Percentiles rank a stretch among this genome's conserved stretches.
Evolutionary conservation across 1,140 invertebrate species (phyloP).

Genomic region (Schlechtendalia chinensis): DNA sequence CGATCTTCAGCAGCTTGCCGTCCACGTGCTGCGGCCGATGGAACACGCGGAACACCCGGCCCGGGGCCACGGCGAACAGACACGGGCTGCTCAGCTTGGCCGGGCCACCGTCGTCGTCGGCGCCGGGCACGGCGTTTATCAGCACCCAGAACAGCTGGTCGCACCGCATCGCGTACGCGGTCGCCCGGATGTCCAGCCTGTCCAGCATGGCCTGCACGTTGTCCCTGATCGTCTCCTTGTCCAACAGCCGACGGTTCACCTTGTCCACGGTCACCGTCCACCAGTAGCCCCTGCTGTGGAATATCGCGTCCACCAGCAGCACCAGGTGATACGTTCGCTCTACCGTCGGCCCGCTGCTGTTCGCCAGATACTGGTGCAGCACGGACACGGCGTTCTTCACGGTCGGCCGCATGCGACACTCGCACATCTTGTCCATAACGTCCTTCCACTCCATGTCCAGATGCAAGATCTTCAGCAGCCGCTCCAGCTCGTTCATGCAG

Average conservation of each 20-base stretch:
- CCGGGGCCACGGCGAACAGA: constrained; percentile 10
- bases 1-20: not conserved
- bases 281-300: constrained; percentile 21
- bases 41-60: constrained; percentile 20
- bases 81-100: not conserved
- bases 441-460: constrained; percentile 18
- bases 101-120: not conserved
- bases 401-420: constrained; percentile 28
- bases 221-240: constrained; percentile 19
- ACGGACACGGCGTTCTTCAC: constrained; percentile 12
- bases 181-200: constrained; percentile 6
- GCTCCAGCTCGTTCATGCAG: constrained; percentile 19
- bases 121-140: not conserved
- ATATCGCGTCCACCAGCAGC: constrained; percentile 4
- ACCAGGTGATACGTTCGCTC: constrained; percentile 7
- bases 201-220: constrained; percentile 15
- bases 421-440: not conserved
- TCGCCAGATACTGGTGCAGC: constrained; percentile 1
- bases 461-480: constrained; percentile 20
- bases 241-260: constrained; percentile 15
- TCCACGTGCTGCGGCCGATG: constrained; percentile 11
- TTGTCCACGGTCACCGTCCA: constrained; percentile 38
- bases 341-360: not conserved
- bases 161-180: constrained; percentile 22
- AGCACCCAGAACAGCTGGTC: constrained; percentile 29